Conservation (phyloP, 2,113 vertebrate species). For the Mungos mungo region DNA sequence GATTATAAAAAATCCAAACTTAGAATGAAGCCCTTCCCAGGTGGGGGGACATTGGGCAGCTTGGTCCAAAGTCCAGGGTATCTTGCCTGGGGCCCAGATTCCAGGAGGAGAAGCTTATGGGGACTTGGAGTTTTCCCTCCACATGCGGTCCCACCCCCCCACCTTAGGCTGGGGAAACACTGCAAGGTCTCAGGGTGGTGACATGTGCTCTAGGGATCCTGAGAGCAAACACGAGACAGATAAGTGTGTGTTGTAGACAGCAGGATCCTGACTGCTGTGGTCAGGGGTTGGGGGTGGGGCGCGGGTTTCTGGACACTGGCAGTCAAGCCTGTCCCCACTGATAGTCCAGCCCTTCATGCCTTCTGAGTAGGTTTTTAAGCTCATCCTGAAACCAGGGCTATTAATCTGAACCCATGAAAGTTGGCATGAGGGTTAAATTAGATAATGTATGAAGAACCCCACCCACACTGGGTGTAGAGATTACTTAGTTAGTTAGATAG, state of each 20-base stretch:
- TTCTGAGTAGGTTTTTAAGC: background rate
- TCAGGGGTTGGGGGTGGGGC: rapidly evolving
- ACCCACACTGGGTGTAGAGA: no score
- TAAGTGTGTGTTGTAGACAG: background rate
- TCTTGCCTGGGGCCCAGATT: background rate
- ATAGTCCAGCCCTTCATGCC: background rate
- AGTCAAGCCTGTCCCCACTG: background rate
- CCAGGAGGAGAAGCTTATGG: background rate
- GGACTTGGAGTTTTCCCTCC: background rate
- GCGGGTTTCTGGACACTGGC: background rate
- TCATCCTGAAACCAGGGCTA: background rate
- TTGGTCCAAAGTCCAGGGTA: background rate
- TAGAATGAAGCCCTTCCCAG: background rate
- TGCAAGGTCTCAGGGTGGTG: background rate
- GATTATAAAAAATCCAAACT: background rate
- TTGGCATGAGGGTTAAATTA: background rate
- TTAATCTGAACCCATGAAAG: background rate
- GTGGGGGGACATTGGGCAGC: background rate
- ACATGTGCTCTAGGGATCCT: background rate
- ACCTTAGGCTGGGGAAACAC: background rate
- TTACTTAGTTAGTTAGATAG: no score
- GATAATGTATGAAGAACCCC: background rate
- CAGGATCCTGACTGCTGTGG: background rate
- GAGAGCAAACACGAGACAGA: background rate
- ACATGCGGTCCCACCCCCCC: background rate